Conservation (phyloP, 2,113 vertebrate genomes). For the Halcyon malimbica region DNA sequence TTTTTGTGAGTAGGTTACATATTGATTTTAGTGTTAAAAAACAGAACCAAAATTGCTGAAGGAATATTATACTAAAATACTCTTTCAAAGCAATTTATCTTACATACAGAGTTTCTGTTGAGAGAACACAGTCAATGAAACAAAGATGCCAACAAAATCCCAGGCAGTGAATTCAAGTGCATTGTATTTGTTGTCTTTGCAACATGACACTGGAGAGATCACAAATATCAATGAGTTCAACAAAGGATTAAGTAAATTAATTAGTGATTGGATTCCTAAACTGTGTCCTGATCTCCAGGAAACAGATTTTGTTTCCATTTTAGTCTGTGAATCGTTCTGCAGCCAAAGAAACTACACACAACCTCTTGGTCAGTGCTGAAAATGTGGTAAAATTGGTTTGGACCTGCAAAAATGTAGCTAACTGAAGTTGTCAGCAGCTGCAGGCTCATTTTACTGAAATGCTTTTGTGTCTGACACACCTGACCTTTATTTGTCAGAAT, state of each 20-base stretch:
- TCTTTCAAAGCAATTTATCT: not conserved
- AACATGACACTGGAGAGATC: not conserved
- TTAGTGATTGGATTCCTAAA: not conserved
- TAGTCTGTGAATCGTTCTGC: not conserved
- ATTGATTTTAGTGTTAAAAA: not conserved
- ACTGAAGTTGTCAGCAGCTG: not conserved
- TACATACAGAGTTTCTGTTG: not conserved
- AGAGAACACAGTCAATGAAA: not conserved
- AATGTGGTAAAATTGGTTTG: not conserved
- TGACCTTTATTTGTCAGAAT: conserved; percentile 14
- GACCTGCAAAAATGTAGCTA: not conserved
- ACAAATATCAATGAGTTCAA: not conserved
- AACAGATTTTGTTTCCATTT: not conserved
- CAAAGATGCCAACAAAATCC: not conserved
- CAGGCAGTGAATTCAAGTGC: not conserved
- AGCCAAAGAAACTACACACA: not conserved
- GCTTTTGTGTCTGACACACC: not conserved
- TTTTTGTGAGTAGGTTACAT: not conserved
- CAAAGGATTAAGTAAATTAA: not conserved
- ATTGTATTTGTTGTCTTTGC: not conserved
- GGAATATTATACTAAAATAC: not conserved
- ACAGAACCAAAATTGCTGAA: not conserved
- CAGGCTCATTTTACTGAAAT: not conserved
- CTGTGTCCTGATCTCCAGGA: not conserved
- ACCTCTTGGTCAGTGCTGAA: not conserved